Conservation (phyloP, 2,113 vertebrate genomes). For the Lathamus discolor region DNA sequence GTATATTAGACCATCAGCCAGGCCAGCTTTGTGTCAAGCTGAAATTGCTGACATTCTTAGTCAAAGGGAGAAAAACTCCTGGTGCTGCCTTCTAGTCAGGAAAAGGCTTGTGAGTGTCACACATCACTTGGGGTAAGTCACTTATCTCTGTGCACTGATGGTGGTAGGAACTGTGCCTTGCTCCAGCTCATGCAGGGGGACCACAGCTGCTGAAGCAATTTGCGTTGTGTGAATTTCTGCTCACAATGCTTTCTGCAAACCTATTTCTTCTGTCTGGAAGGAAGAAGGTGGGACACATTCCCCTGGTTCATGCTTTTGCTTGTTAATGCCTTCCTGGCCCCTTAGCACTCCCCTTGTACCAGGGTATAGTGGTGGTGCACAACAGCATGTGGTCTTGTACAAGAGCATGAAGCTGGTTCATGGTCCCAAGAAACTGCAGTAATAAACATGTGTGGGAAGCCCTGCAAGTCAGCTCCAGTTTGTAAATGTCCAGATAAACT, state of each 20-base stretch:
- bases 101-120: background rate
- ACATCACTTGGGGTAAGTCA: background rate
- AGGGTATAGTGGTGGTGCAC: too few relatives aligned
- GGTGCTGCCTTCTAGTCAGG: background rate
- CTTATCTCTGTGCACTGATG: rapidly evolving
- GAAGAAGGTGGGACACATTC: background rate
- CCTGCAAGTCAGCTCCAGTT: background rate
- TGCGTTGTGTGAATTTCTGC: background rate
- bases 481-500: background rate
- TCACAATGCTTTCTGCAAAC: background rate
- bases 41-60: conserved; percentile 57
- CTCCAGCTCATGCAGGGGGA: background rate
- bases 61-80: conserved; percentile 4
- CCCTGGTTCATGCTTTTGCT: background rate
- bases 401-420: background rate
- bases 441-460: background rate
- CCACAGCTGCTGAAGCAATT: background rate
- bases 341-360: background rate
- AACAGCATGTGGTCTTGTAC: too few relatives aligned
- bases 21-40: conserved; percentile 26
- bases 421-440: background rate
- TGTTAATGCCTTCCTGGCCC: background rate
- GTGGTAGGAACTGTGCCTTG: background rate
- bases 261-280: background rate
- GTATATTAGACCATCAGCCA: background rate